Evolutionary conservation across 1,140 invertebrate genomes (phyloP).

Genomic region (Batillaria attramentaria): DNA sequence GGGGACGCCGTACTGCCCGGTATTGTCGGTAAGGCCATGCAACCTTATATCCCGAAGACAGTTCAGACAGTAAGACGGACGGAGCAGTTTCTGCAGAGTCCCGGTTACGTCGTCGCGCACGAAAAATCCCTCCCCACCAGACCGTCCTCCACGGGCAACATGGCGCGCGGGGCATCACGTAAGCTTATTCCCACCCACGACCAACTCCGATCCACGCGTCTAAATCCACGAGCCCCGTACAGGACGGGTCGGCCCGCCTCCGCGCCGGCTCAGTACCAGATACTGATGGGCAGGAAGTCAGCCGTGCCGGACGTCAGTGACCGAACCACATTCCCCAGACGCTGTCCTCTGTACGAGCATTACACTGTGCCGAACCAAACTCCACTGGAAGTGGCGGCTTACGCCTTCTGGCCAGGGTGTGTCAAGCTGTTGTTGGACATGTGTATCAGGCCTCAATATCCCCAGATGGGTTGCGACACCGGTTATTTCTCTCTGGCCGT

Average conservation of each 20-base stretch:
- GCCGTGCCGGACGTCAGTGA: background rate
- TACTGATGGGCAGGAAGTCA: too few relatives aligned
- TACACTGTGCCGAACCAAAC: conserved; percentile 11
- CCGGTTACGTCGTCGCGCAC: too few relatives aligned
- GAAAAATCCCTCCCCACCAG: too few relatives aligned
- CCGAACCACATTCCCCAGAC: background rate
- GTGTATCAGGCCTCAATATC: conserved; percentile 47
- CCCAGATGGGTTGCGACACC: conserved; percentile 39
- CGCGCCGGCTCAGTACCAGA: background rate
- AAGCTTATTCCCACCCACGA: too few relatives aligned
- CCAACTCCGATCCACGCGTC: too few relatives aligned
- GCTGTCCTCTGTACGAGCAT: too few relatives aligned
- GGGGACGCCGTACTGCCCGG: background rate
- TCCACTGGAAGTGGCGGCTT: conserved; percentile 56
- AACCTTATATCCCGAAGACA: background rate
- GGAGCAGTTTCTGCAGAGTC: too few relatives aligned
- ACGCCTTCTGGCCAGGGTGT: conserved; percentile 46
- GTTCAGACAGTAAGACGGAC: too few relatives aligned
- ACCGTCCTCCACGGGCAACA: background rate
- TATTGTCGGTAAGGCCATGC: background rate
- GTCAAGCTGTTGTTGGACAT: conserved; percentile 54
- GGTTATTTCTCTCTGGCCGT: conserved; percentile 58
- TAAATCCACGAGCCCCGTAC: too few relatives aligned
- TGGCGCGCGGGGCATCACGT: background rate
- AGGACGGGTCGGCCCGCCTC: background rate